Evolutionary conservation across 2,113 vertebrate species (phyloP), one percentile per base, ranked within the genome.

Genomic region (Spea multiplicata): DNA sequence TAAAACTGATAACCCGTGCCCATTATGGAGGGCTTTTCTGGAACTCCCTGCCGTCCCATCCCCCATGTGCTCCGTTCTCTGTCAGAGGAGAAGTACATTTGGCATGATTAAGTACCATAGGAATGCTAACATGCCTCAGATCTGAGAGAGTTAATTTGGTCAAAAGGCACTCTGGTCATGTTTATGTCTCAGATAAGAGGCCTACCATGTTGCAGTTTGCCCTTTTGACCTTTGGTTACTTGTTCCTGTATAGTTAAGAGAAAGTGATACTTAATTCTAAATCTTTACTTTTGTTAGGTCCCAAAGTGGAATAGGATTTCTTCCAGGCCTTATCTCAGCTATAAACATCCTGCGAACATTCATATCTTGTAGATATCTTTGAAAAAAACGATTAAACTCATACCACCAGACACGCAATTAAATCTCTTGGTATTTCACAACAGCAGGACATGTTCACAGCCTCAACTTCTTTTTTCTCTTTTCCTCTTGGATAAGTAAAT

Each of bases 121-220:
- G 90, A 92, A 92, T 91, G 88, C 86, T 91, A 88, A 91, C 85
- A 88, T 88, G 49, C 57, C 83, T 76, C 88, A 92, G 91, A 90
- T 90, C 88, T 86, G 87, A 93, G 89, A 89, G 88, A 89, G 91
- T 92, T 91, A 91, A 93, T 95, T 93, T 92, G 89, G 91, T 87
- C 89, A 87, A 89, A 92, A 93, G 91, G 91, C 86, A 88, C 89
- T 91, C 89, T 84, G 90, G 91, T 89, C 85, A 91, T 93, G 92
- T 93, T 94, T 94, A 94, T 91, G 88, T 93, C 92, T 91, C 89
- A 90, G 92, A 92, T 91, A 92, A 93, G 91, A 89, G 89, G 86
- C 89, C 90, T 90, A 93, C 90, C 90, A 91, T 87, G 88, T 91
- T 92, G 90, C 82, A 86, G 84, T 86, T 87, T 90, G 86, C 87